Base-by-base conservation (phyloP, 2,797 vertebrate genomes). In the Remorina albescens region DNA sequence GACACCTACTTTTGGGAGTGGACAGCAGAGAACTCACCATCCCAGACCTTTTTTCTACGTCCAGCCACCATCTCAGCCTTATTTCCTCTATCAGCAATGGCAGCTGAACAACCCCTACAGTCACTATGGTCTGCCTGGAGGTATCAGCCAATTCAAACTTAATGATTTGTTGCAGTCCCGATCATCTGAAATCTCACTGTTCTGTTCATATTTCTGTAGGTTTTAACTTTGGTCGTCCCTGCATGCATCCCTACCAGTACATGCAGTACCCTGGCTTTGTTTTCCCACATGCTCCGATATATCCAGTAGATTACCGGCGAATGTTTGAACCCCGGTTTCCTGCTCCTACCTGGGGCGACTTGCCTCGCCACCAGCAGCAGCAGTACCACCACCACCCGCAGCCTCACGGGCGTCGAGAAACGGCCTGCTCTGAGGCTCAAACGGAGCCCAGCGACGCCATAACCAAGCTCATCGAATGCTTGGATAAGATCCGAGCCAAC, bases 11-110 rank as follows among this genome's bases (percentile, higher is more conserved):
- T 78, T 82, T 69, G 92, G 88, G 59, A 53, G 49, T 16, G 93
- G 88, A 32, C 91, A 88, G 8, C 92, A 85, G 84, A 89, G 90
- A 25, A 42, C 47, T 59, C 89, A 70, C 1, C 92, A 93, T 46
- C 60, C 90, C 42, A 91, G 93, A 67, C 95, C 95, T 0, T 95
- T 95, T 65, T 95, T 95, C 90, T 95, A 94, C 16, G 93, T 95
- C 30, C 95, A 95, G 73, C 94, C 94, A 3, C 91, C 93, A 0
- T 88, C 93, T 72, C 95, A 95, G 16, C 94, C 92, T 2, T 94
- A 90, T 42, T 93, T 89, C 67, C 71, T 91, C 3, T 92, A 93
- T 77, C 93, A 91, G 49, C 94, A 88, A 1, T 94, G 93, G 94
- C 93, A 93, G 65, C 65, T 93, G 83, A 92, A 89, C 86, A 89